Evolutionary conservation across 2,888 invertebrate genomes (phyloP).

Genomic region (Phengaris alcon): DNA sequence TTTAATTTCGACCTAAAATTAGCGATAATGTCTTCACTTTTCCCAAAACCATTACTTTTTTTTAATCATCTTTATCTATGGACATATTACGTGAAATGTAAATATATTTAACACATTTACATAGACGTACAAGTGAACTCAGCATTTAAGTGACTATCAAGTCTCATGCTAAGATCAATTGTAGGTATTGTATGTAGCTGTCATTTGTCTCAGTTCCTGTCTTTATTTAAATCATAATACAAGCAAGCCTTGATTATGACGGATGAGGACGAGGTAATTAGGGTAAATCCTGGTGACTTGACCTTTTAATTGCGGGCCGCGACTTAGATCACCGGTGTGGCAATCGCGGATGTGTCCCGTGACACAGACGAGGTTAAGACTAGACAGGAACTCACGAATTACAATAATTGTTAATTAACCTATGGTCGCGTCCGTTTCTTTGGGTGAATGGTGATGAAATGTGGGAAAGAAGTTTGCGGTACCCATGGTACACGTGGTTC

Average conservation of each 20-base stretch:
- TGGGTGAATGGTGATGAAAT: not conserved
- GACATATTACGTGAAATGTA: too few species aligned
- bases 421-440: slow-evolving; percentile 21
- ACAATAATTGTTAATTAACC: slow-evolving; percentile 38
- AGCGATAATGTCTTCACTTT: too few species aligned
- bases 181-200: too few species aligned
- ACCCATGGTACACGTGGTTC: not conserved
- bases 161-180: too few species aligned
- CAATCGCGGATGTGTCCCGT: slow-evolving; percentile 56
- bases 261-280: slow-evolving; percentile 19
- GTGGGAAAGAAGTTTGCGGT: not conserved
- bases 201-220: too few species aligned
- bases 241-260: slow-evolving; percentile 3
- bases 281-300: slow-evolving; percentile 17
- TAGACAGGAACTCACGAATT: slow-evolving; percentile 49
- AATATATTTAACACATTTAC: too few species aligned
- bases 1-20: too few species aligned
- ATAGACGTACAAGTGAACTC: too few species aligned
- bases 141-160: too few species aligned
- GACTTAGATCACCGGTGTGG: slow-evolving; percentile 30
- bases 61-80: too few species aligned
- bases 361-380: slow-evolving; percentile 51
- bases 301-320: slow-evolving; percentile 32
- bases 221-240: not conserved
- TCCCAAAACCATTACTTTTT: too few species aligned